Conservation (phyloP, 2,797 vertebrate genomes). For the Iguana delicatissima region DNA sequence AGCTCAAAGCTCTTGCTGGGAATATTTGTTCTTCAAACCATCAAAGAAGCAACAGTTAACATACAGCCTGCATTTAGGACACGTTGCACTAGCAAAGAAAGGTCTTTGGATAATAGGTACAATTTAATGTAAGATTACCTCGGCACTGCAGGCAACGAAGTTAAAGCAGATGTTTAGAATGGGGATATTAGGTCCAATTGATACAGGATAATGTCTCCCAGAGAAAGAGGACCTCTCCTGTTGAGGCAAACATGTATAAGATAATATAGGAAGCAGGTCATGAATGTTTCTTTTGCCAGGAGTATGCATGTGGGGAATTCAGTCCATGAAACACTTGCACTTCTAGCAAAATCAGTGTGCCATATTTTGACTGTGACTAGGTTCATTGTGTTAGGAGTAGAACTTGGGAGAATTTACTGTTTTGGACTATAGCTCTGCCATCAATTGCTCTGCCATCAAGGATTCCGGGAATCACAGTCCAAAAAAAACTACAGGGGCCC, state of each 20-base stretch:
- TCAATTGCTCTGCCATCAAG: neutral
- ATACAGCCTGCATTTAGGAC: neutral
- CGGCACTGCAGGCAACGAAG: neutral
- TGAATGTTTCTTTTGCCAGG: neutral
- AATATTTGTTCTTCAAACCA: constrained; percentile 34
- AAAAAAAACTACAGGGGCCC: no score
- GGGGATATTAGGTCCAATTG: neutral
- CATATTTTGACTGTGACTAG: neutral
- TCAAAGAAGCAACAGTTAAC: constrained; percentile 29
- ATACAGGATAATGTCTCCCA: neutral
- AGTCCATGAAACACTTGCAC: neutral
- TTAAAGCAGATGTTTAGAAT: neutral
- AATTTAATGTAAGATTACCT: no score
- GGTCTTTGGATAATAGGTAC: neutral
- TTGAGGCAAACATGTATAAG: neutral
- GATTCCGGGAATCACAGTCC: no score
- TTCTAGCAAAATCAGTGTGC: neutral
- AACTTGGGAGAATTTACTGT: neutral
- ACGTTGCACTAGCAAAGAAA: neutral
- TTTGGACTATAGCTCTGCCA: neutral
- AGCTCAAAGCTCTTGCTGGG: neutral
- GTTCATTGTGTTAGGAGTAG: neutral
- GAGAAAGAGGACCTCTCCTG: neutral
- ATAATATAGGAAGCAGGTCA: neutral
- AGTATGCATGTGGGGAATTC: neutral